phyloP scores from a whole-genome alignment of 2,797 vertebrate genomes.

The Smutsia temminckii region DNA sequence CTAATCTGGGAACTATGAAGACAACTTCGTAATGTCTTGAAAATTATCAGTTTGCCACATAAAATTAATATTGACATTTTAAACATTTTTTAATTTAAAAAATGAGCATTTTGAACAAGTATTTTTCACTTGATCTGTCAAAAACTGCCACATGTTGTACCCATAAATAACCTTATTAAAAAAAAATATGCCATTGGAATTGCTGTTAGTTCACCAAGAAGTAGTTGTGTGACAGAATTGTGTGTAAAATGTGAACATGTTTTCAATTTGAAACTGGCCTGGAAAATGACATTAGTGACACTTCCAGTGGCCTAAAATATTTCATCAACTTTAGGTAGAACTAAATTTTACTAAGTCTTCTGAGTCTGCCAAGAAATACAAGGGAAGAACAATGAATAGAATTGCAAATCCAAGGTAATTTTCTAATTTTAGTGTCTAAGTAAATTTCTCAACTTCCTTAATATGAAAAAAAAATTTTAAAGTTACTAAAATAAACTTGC shows the following conservation, averaged over 20 bases:
- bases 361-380: constrained; percentile 56
- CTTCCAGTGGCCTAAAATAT: constrained; percentile 59
- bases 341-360: background rate
- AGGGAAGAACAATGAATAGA: constrained; percentile 45
- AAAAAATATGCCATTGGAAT: background rate
- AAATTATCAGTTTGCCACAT: background rate
- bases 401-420: constrained; percentile 56
- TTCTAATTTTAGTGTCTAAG: constrained; percentile 65
- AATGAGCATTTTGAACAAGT: background rate
- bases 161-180: background rate
- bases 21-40: background rate
- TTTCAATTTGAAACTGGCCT: constrained; percentile 61
- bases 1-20: background rate
- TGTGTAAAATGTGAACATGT: background rate
- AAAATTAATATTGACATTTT: background rate
- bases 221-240: background rate
- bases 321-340: constrained; percentile 25
- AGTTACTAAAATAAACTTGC: background rate
- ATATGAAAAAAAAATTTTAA: background rate
- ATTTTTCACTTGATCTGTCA: constrained; percentile 13
- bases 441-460: constrained; percentile 51
- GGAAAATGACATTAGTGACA: constrained; percentile 16
- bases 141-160: background rate
- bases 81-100: background rate
- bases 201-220: background rate